Percentiles rank a stretch among this genome's conserved stretches.
phyloP scores from a whole-genome alignment of 2,888 invertebrate species.

The Hydrotaea diabolus region DNA sequence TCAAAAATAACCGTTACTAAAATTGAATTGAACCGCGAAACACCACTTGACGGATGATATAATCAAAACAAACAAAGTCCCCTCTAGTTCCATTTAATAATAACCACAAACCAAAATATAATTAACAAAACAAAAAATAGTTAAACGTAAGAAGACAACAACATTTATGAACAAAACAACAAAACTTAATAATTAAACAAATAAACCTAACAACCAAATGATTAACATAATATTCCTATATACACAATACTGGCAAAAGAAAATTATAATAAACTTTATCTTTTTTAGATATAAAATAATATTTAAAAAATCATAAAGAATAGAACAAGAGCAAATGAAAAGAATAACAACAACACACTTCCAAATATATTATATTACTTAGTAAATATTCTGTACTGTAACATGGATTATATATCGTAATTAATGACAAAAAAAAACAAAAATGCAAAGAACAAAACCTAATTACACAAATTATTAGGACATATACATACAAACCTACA shows the following conservation, averaged over 20 bases:
- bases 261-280: slow-evolving; percentile 49
- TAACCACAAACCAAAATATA: slow-evolving; percentile 38
- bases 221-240: slow-evolving; percentile 75
- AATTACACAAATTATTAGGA: slow-evolving; percentile 11
- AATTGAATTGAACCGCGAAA: slow-evolving; percentile 30
- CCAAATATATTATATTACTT: slow-evolving; percentile 1
- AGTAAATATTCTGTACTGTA: background rate
- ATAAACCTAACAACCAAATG: slow-evolving; percentile 70
- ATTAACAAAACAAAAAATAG: slow-evolving; percentile 63
- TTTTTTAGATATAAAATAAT: slow-evolving; percentile 49
- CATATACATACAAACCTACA: slow-evolving; percentile 22
- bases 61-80: slow-evolving; percentile 49
- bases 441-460: background rate
- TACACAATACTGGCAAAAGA: slow-evolving; percentile 71
- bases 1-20: slow-evolving; percentile 4
- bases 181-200: slow-evolving; percentile 54
- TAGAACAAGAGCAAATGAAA: background rate
- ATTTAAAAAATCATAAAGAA: background rate
- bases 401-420: background rate
- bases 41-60: slow-evolving; percentile 52
- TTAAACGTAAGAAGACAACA: slow-evolving; percentile 69
- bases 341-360: background rate
- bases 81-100: slow-evolving; percentile 53
- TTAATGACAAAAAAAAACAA: background rate
- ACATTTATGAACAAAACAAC: slow-evolving; percentile 61